Evolutionary conservation across 2,888 invertebrate species (phyloP), one percentile per base, ranked within the genome.

Genomic region (Caenorhabditis sp.): DNA sequence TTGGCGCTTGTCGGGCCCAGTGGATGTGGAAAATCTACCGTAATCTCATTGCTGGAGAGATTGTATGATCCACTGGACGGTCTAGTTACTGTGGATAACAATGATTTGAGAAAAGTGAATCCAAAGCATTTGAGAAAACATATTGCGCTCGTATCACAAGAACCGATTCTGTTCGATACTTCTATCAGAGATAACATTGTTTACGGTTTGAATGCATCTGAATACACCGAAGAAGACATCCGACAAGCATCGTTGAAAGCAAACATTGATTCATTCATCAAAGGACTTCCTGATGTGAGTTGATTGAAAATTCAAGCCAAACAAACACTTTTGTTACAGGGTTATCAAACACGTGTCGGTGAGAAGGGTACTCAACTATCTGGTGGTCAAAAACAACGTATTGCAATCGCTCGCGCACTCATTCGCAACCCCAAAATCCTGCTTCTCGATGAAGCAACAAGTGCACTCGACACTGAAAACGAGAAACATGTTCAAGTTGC

Each of bases 101-200:
- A 83, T 51, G 83, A 93, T 83, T 89, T 95, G 36, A 91, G 91
- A 76, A 90, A 92, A 37, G 88, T 93, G 82, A 92, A 93, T 0
- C 86, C 94, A 26, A 85, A 90, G 0, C 92, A 92, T 66, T 88
- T 93, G 14, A 91, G 96, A 68, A 91, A 92, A 54, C 92, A 93
- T 77, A 91, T 96, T 75, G 95, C 95, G 1, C 92, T 95, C 72
- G 95, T 96, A 0, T 93, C 94, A 3, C 96, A 96, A 89, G 95
- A 96, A 86, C 96, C 96, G 0, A 92, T 93, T 0, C 90, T 96
- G 0, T 96, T 96, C 89, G 69, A 94, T 88, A 91, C 93, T 64
- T 93, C 93, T 12, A 94, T 96, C 69, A 91, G 91, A 0, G 94
- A 95, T 78, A 96, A 96, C 88, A 95, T 96, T 79, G 93, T 93